A percentile compares a stretch with the other conserved stretches of the same genome.
Evolutionary conservation across 1,140 invertebrate genomes (phyloP).

Genomic region (Adoxophyes honmai): DNA sequence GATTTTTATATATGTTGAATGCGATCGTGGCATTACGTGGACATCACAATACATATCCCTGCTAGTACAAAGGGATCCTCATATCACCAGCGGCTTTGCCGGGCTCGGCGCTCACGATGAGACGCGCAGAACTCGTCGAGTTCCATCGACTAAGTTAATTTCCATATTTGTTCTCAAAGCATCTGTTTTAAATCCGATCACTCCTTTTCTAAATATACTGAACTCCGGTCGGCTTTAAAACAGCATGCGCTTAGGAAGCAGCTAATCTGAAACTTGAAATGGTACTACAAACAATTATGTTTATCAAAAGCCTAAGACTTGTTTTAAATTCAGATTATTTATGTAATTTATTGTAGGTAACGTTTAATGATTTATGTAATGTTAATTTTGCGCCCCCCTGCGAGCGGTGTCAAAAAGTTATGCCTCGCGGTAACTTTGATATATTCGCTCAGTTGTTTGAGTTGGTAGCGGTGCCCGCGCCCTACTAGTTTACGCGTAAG

Average conservation of each 20-base stretch:
- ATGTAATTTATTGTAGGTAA: slow-evolving; percentile 75
- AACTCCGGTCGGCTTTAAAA: neutral
- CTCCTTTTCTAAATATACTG: neutral
- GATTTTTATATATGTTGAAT: slow-evolving; percentile 16
- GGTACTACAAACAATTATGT: slow-evolving; percentile 51
- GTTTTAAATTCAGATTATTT: slow-evolving; percentile 75
- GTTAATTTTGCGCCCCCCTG: slow-evolving; percentile 27
- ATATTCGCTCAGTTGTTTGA: slow-evolving; percentile 43
- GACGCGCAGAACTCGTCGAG: neutral
- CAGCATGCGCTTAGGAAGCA: slow-evolving; percentile 22
- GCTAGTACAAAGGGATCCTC: slow-evolving; percentile 46
- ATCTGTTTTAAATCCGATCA: slow-evolving; percentile 13
- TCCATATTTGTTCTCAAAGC: slow-evolving; percentile 54
- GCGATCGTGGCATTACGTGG: slow-evolving; percentile 5
- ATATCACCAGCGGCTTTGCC: slow-evolving; percentile 50
- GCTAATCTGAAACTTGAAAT: slow-evolving; percentile 41
- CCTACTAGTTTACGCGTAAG: too few relatives aligned
- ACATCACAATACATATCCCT: slow-evolving; percentile 46
- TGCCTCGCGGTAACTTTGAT: slow-evolving; percentile 29
- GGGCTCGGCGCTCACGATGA: too few relatives aligned
- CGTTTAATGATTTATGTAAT: slow-evolving; percentile 57
- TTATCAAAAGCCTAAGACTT: slow-evolving; percentile 70
- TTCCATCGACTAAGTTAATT: slow-evolving; percentile 36
- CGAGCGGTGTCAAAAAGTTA: slow-evolving; percentile 6
- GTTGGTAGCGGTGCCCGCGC: neutral